A percentile compares a stretch with the other conserved stretches of the same genome.
Conservation (phyloP, 2,888 invertebrate genomes). For the Oxycera nigricornis region DNA sequence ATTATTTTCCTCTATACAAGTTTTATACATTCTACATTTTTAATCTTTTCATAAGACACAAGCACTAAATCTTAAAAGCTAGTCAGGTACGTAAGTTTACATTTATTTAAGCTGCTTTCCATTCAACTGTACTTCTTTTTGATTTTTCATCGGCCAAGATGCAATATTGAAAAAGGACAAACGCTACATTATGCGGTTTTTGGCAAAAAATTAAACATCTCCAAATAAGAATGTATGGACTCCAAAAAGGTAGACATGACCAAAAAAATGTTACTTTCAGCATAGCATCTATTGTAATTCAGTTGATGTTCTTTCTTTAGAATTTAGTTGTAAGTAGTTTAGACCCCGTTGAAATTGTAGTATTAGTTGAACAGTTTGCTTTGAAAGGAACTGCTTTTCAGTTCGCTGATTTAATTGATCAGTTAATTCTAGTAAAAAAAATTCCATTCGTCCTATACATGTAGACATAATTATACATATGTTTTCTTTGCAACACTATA, state of each 20-base stretch:
- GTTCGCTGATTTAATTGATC: no score
- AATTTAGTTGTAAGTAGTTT: neutral
- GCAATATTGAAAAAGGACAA: neutral
- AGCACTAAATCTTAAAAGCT: slow-evolving; percentile 45
- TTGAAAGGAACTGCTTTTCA: no score
- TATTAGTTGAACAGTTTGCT: no score
- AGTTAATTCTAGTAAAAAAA: neutral
- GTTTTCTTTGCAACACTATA: slow-evolving; percentile 27
- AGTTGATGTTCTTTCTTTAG: neutral
- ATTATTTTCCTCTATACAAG: neutral
- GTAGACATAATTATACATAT: neutral
- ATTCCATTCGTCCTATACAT: neutral
- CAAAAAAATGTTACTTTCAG: neutral
- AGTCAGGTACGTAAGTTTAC: slow-evolving; percentile 46
- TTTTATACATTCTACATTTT: neutral
- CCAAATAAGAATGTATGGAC: neutral
- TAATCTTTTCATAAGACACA: slow-evolving; percentile 42
- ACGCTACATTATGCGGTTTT: neutral
- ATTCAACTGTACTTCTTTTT: neutral
- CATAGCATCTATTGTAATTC: neutral
- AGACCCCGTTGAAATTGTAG: neutral
- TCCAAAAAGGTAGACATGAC: neutral
- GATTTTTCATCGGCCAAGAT: neutral
- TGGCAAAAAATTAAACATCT: neutral
- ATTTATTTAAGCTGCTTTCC: slow-evolving; percentile 8